These are phyloP conservation scores for Craterocephalus amniculus DNA, from an alignment of 2,797 vertebrate genomes.

Conservation along the genomic window DNA sequence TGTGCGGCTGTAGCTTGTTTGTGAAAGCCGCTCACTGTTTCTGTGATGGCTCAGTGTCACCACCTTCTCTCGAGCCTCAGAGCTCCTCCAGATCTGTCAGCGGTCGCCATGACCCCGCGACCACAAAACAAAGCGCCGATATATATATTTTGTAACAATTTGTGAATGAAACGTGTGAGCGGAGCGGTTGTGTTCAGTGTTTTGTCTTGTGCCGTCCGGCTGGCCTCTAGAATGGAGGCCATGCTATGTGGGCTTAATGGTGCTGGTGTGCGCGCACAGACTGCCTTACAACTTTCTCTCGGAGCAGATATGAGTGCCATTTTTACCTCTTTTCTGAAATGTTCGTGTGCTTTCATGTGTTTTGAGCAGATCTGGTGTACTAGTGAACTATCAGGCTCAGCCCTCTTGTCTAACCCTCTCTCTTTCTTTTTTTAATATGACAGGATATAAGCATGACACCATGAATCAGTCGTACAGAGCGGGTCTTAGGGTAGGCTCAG, in stretches of 20 bases:
- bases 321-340: constrained; percentile 31
- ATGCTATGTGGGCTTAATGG: constrained; percentile 66
- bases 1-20: constrained; percentile 73
- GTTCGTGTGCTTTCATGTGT: not conserved
- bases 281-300: constrained; percentile 33
- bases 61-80: constrained; percentile 57
- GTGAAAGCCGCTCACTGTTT: constrained; percentile 64
- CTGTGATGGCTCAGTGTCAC: constrained; percentile 76
- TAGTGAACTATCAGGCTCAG: constrained; percentile 14
- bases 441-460: constrained; percentile 92
- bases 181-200: constrained; percentile 41
- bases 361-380: not conserved
- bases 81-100: constrained; percentile 57
- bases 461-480: constrained; percentile 97
- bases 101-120: constrained; percentile 60
- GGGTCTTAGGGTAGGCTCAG: constrained; percentile 87
- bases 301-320: constrained; percentile 8
- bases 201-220: constrained; percentile 64
- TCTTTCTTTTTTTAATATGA: constrained; percentile 41
- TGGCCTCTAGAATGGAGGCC: constrained; percentile 77
- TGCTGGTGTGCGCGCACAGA: constrained; percentile 31
- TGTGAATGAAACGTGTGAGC: constrained; percentile 50
- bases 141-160: constrained; percentile 48
- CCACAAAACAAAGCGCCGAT: constrained; percentile 47
- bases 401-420: constrained; percentile 32